Evolutionary conservation across 2,888 invertebrate species (phyloP), one percentile per base, ranked within the genome.

Genomic region (Calephelis perditalis): DNA sequence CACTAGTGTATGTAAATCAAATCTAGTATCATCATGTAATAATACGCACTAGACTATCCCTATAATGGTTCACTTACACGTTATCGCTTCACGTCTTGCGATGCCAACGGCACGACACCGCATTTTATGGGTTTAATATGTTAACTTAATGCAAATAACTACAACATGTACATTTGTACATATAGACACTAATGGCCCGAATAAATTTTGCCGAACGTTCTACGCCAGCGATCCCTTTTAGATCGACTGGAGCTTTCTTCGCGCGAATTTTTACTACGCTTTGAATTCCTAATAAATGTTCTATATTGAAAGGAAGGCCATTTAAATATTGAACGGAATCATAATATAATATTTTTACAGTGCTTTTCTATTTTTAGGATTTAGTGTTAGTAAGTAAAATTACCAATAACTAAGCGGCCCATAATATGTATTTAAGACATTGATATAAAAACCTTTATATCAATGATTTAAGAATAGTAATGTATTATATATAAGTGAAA

Each of bases 111-210:
- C 81, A 81, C 75, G 74, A 73, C 81, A 81, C 75, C 70, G 69
- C 72, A 69, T 72, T 81, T 81, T 79, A 80, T 77, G 73, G 76
- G 70, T 77, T 79, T 82, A 82, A 82, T 84, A 85, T 85, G 84
- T 82, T 78, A 86, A 84, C 76, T 79, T 78, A 77, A 84, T 84
- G 82, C 80, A 83, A 84, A 84, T 84, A 79, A 73, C 74, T 67
- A 74, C 72, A 73, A 70, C 68, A 71, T 72, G 72, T 74, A 75
- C 68, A 72, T 70, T 69, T 72, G 70, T 71, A 71, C 68, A 68
- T 66, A 66, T 67, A 68, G 64, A 69, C 68, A 68, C 68, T 72
- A 73, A 76, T 74, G 74, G 69, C 63, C 68, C 64, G 70, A 73
- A 75, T 77, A 77, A 75, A 71, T 77, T 72, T 69, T 66, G 69